Conservation (phyloP, 2,888 invertebrate genomes). For the Leucophora obtusa region DNA sequence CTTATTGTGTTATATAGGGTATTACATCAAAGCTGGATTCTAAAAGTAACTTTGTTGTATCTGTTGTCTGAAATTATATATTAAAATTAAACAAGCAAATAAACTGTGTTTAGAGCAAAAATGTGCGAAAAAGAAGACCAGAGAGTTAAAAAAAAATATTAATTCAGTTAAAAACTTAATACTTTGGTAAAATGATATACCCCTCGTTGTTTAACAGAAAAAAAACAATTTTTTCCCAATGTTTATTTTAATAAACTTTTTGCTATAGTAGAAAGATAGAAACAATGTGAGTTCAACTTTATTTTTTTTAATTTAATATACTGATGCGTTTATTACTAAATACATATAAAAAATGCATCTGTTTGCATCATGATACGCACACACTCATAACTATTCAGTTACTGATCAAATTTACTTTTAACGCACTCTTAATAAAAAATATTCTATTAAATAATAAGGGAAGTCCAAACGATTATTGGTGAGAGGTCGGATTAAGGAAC, state of each 20-base stretch:
- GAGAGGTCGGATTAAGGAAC: no score
- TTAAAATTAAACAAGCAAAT: slow-evolving; percentile 14
- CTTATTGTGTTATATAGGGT: not conserved
- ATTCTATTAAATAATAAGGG: not conserved
- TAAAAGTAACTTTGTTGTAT: not conserved
- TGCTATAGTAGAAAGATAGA: slow-evolving; percentile 12
- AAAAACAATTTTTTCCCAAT: slow-evolving; percentile 28
- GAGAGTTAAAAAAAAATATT: slow-evolving; percentile 2
- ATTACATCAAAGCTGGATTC: not conserved
- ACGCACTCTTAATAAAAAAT: slow-evolving; percentile 28
- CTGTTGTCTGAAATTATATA: not conserved
- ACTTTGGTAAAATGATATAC: slow-evolving; percentile 56
- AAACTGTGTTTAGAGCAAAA: slow-evolving; percentile 22
- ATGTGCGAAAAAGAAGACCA: slow-evolving; percentile 36
- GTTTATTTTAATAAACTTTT: slow-evolving; percentile 49
- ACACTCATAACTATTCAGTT: slow-evolving; percentile 28
- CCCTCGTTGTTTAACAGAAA: not conserved
- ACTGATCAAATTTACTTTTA: slow-evolving; percentile 52
- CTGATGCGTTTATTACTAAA: slow-evolving; percentile 49
- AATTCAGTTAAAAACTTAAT: slow-evolving; percentile 35
- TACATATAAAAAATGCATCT: slow-evolving; percentile 62
- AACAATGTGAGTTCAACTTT: slow-evolving; percentile 15
- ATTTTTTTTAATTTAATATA: slow-evolving; percentile 51
- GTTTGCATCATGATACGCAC: slow-evolving; percentile 61
- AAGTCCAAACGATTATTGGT: not conserved